Base-by-base conservation (phyloP, 92 coral and sea anemone genomes). In the Isaurus tuberculatus region DNA sequence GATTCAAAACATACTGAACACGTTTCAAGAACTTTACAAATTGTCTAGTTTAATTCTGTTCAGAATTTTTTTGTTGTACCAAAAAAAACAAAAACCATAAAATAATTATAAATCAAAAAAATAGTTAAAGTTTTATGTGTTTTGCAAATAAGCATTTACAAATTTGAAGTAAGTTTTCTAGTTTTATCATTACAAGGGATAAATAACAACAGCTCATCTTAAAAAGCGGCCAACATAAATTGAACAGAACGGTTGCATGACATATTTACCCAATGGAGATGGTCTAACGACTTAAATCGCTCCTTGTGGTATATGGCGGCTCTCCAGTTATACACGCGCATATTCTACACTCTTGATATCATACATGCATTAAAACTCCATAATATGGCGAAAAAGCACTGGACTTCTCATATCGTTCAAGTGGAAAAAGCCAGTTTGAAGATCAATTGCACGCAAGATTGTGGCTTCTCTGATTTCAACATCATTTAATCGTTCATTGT, bases 401-500 rank as follows among this genome's bases (percentile, higher is more conserved):
- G 25, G 82, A 14, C 23, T 57, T 57, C 70, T 77, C 70, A 57
- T 77, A 77, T 55, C 82, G 68, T 33, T 77, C 19, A 58, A 77
- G 82, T 77, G 64, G 82, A 77, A 77, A 58, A 57, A 57, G 11
- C 65, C 33, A n/a, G 70, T 77, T 77, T 22, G 8, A 19, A 34
- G 32, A 77, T 23, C 46, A 25, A 36, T 13, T 77, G 82, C 82
- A 77, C 82, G 82, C 82, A 61, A 77, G 64, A 77, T 77, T 77
- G n/a, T 23, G 16, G 32, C 31, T 77, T 53, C 46, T 55, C 48
- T 15, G 13, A 77, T 20, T 34, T 77, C 36, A 58, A 77, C 48
- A 15, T 60, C 27, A 77, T 20, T 77, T 14, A 58, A 36, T 57
- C 32, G 70, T 77, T 19, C n/a, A 16, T 20, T 77, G 25, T 60